These are phyloP conservation scores for Cantharis rustica DNA, from an alignment of 2,888 invertebrate species.

Conservation along the genomic window DNA sequence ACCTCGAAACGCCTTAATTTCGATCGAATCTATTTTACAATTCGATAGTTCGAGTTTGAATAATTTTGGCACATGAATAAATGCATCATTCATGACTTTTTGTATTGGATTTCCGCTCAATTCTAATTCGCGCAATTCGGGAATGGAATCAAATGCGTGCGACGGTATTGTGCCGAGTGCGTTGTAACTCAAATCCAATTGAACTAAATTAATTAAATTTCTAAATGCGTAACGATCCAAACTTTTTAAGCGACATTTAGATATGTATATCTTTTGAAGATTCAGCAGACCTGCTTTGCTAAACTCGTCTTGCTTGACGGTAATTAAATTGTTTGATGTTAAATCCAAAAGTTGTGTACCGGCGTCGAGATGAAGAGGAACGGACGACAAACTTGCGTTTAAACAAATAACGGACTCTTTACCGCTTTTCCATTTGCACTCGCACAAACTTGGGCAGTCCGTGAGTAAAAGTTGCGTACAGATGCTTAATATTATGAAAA, in stretches of 20 bases:
- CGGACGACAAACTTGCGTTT: constrained; percentile 73
- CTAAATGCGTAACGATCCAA: constrained; percentile 74
- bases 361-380: constrained; percentile 75
- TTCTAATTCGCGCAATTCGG: constrained; percentile 75
- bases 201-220: constrained; percentile 79
- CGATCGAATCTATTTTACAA: constrained; percentile 72
- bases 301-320: constrained; percentile 74
- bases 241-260: constrained; percentile 70
- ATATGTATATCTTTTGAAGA: constrained; percentile 78
- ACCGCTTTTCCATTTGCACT: constrained; percentile 88
- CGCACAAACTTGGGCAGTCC: constrained; percentile 77
- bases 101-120: constrained; percentile 77
- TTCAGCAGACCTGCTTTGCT: constrained; percentile 76
- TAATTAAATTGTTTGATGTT: constrained; percentile 71
- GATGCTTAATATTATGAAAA: constrained; percentile 46
- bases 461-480: constrained; percentile 58
- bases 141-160: constrained; percentile 72
- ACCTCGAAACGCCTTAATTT: constrained; percentile 73
- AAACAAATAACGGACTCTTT: constrained; percentile 84
- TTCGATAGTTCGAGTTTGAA: constrained; percentile 74
- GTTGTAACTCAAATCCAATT: constrained; percentile 80
- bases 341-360: constrained; percentile 82
- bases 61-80: constrained; percentile 68
- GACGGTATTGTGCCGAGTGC: constrained; percentile 70
- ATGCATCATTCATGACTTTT: constrained; percentile 72